Evolutionary conservation across 2,797 vertebrate genomes (phyloP), one percentile per base, ranked within the genome.

Genomic region (Coracias cyanogaster): DNA sequence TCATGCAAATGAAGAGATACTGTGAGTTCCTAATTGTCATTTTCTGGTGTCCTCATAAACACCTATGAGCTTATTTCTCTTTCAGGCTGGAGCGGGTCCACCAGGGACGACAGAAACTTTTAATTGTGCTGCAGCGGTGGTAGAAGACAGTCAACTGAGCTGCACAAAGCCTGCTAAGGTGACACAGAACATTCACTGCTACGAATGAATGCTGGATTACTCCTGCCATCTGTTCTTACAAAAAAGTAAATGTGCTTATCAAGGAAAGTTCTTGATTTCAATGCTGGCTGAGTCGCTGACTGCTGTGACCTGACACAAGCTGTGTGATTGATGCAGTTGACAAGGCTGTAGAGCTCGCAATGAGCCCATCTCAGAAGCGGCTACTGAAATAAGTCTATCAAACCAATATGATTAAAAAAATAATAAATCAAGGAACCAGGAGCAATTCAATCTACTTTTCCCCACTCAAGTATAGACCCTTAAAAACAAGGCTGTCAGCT

Each of bases 261-360:
- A 19, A 48, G 46, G 82, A 29, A 82, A 76, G 81, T 57, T 86
- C 62, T 77, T 82, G 73, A 46, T 93, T 94, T 80, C 46, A 85
- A 69, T 70, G 90, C 86, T 61, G 48, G 19, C 73, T 77, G 92
- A 94, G 94, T 26, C 0, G 17, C 87, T 74, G 66, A 19, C 62
- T 92, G 92, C 90, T 69, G 86, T 67, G 82, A 84, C 73, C 84
- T 10, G 64, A 35, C 73, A 74, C 0, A 14, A 86, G 80, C 60
- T 35, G 60, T 9, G 62, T 61, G 90, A 91, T 19, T 77, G 93
- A 86, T 76, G 83, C 60, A 84, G 81, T n/a, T 77, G 93, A 93
- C 78, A 51, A 41, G 90, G 74, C 64, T 65, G 39, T 16, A 66
- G 62, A 94, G 54, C 80, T 77, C 69, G 74, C 86, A 86, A 69